Base-by-base conservation (phyloP, 2,113 vertebrate genomes). In the Phocoena phocoena region DNA sequence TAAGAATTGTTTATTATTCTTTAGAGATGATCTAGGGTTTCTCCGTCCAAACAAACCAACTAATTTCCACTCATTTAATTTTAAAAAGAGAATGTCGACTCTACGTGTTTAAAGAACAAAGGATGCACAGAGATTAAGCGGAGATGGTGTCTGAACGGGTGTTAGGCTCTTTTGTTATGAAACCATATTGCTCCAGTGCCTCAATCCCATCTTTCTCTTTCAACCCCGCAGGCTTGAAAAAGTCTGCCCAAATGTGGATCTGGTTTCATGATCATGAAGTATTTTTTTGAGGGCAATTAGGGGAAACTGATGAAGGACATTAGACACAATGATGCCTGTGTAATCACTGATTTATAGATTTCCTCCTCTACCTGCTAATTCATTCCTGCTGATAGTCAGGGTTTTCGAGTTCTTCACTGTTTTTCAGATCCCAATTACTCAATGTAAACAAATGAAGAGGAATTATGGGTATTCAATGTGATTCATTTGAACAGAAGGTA, bases 401-500 rank as follows among this genome's bases (percentile, higher is more conserved):
- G 82, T 98, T 98, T 95, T 97, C 94, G 10, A 38, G 85, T 38
- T 97, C 96, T 97, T 97, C 65, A 95, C 93, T 96, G 91, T 90
- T 87, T 87, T 92, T 31, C 85, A 74, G 86, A 93, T 89, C 93
- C 96, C 89, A 98, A 98, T 98, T 98, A 98, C 86, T 98, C 97
- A 97, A 41, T 91, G 89, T 98, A 98, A 98, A 98, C 97, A 98
- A 98, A 98, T 79, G 95, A 98, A 97, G 90, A 98, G 97, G 96
- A 98, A 98, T 88, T 97, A 92, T 25, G 41, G 95, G 63, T 91
- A 95, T 98, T 97, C 96, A 36, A 93, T 88, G 76, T 74, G 97
- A 98, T 97, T 98, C 98, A 90, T 96, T 98, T 94, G 98, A 99
- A 98, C 98, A 98, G 98, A 98, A 98, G 98, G 98, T 98, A 98